Percentiles rank a stretch among this genome's conserved stretches.
These are phyloP conservation scores for Semicossyphus pulcher DNA, from an alignment of 2,113 vertebrate species.

Conservation along the genomic window DNA sequence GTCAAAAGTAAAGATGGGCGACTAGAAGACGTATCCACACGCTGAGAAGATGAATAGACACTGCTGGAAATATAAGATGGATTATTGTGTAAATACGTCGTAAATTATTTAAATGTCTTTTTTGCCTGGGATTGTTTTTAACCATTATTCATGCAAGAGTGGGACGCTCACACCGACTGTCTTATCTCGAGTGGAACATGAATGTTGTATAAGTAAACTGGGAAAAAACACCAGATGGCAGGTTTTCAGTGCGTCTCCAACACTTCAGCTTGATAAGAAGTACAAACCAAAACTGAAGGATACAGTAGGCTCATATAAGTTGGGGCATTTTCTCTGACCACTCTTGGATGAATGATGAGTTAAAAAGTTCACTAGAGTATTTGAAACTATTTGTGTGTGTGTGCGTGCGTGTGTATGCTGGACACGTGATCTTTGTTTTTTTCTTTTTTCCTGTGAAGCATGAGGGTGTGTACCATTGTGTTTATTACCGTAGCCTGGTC, in stretches of 20 bases:
- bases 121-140: constrained; percentile 80
- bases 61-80: constrained; percentile 71
- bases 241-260: background rate
- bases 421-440: constrained; percentile 40
- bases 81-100: constrained; percentile 86
- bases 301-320: background rate
- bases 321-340: constrained; percentile 1
- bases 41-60: constrained; percentile 53
- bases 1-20: constrained; percentile 99
- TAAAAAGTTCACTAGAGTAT: constrained; percentile 72
- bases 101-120: constrained; percentile 88
- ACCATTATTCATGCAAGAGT: constrained; percentile 76
- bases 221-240: background rate
- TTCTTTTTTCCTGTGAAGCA: constrained; percentile 70
- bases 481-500: constrained; percentile 65
- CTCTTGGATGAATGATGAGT: constrained; percentile 67
- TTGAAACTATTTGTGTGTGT: constrained; percentile 63
- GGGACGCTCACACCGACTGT: constrained; percentile 44
- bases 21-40: constrained; percentile 79
- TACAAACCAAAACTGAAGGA: too few relatives aligned
- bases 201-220: constrained; percentile 32
- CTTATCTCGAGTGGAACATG: constrained; percentile 30
- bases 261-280: background rate
- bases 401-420: constrained; percentile 44
- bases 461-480: constrained; percentile 74